These are phyloP conservation scores for Apaloderma vittatum DNA, from an alignment of 2,113 vertebrate genomes.

Conservation along the genomic window DNA sequence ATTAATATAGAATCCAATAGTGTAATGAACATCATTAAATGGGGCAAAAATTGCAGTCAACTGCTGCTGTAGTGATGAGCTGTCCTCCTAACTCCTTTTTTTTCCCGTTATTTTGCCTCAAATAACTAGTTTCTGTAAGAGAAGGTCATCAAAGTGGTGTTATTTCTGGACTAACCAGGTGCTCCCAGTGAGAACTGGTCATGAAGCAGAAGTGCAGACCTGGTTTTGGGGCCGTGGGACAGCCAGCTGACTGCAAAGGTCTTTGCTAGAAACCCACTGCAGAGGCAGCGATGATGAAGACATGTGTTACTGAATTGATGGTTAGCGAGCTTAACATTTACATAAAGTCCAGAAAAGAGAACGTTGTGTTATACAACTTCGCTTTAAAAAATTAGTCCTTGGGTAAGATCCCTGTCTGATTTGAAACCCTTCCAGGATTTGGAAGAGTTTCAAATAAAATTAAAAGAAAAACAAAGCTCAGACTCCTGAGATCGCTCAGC, in stretches of 20 bases:
- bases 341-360: not conserved
- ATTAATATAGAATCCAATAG: not conserved
- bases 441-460: constrained; percentile 67
- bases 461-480: constrained; percentile 61
- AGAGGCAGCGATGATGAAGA: not conserved
- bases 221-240: not conserved
- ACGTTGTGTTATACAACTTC: rapidly evolving
- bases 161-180: not conserved
- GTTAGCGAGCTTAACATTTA: not conserved
- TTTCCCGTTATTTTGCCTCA: not conserved
- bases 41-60: not conserved
- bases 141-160: not conserved
- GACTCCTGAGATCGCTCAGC: constrained; percentile 45
- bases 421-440: constrained; percentile 60
- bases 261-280: not conserved
- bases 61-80: not conserved
- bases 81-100: rapidly evolving
- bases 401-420: constrained; percentile 34
- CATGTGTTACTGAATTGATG: rapidly evolving
- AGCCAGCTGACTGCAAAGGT: not conserved
- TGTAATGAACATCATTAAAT: not conserved
- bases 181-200: not conserved
- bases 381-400: constrained; percentile 31
- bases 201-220: not conserved
- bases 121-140: not conserved